A percentile compares a stretch with the other conserved stretches of the same genome.
These are phyloP conservation scores for Galleria mellonella DNA, from an alignment of 1,140 invertebrate species.

Conservation along the genomic window DNA sequence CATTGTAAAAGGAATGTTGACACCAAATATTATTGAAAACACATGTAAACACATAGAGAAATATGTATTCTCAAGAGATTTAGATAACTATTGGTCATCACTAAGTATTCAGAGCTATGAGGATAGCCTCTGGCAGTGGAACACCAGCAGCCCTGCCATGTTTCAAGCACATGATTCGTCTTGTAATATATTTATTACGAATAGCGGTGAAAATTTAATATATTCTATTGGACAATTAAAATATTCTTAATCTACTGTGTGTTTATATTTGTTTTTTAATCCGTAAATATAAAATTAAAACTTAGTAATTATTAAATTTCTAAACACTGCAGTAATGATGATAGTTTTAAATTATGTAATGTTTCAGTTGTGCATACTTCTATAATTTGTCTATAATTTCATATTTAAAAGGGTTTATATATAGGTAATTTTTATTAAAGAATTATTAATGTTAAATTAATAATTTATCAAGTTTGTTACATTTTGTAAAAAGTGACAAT, in stretches of 20 bases:
- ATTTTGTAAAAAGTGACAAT: too few relatives aligned
- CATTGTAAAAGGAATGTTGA: slow-evolving; percentile 45
- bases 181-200: slow-evolving; percentile 44
- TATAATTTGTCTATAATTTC: too few relatives aligned
- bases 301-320: too few relatives aligned
- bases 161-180: slow-evolving; percentile 53
- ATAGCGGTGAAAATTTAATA: slow-evolving; percentile 15
- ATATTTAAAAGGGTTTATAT: too few relatives aligned
- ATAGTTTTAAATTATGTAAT: too few relatives aligned
- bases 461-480: too few relatives aligned
- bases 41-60: slow-evolving; percentile 25
- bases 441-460: too few relatives aligned
- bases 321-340: too few relatives aligned
- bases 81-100: slow-evolving; percentile 44
- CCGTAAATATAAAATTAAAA: too few relatives aligned
- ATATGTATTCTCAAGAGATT: slow-evolving; percentile 33
- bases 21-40: slow-evolving; percentile 29
- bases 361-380: too few relatives aligned
- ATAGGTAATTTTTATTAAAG: too few relatives aligned
- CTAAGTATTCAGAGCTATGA: slow-evolving; percentile 54
- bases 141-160: slow-evolving; percentile 22
- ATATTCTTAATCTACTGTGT: slow-evolving; percentile 33
- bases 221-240: slow-evolving; percentile 57
- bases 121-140: slow-evolving; percentile 45
- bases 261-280: slow-evolving; percentile 11